Evolutionary conservation across 2,888 invertebrate genomes (phyloP).

Genomic region (Apodemia hepburni): DNA sequence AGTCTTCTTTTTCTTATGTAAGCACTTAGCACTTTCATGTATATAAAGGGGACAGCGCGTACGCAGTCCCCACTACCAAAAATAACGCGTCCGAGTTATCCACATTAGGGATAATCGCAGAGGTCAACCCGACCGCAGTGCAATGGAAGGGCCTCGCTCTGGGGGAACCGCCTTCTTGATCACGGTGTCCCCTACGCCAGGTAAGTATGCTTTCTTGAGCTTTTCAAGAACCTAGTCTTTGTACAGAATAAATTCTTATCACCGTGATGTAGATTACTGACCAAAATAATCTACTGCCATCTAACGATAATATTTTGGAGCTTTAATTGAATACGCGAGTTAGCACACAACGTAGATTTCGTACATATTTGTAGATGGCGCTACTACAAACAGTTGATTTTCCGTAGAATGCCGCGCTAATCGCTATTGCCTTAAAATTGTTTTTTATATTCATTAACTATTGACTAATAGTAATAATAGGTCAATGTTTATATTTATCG

Average conservation of each 20-base stretch:
- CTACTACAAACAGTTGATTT: background rate
- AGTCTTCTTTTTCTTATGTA: too few relatives aligned
- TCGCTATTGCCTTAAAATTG: too few relatives aligned
- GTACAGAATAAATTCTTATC: conserved; percentile 31
- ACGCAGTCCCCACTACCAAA: conserved; percentile 53
- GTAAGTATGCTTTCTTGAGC: conserved; percentile 40
- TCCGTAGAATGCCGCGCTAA: background rate
- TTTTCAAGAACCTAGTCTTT: conserved; percentile 23
- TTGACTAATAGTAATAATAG: too few relatives aligned
- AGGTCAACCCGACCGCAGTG: conserved; percentile 52
- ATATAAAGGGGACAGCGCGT: conserved; percentile 44
- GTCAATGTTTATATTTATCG: too few relatives aligned
- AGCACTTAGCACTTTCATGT: too few relatives aligned
- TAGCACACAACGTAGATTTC: background rate
- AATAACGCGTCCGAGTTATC: conserved; percentile 51
- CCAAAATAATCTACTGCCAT: conserved; percentile 25
- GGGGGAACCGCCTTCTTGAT: conserved; percentile 51
- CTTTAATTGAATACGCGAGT: background rate
- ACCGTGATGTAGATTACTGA: conserved; percentile 33
- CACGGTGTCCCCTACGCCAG: conserved; percentile 53
- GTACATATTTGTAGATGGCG: conserved; percentile 11
- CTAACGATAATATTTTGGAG: conserved; percentile 23
- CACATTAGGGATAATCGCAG: conserved; percentile 51
- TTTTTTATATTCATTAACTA: too few relatives aligned
- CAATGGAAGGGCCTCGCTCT: conserved; percentile 49